phyloP scores from a whole-genome alignment of 2,113 vertebrate genomes.

The Castor canadensis region DNA sequence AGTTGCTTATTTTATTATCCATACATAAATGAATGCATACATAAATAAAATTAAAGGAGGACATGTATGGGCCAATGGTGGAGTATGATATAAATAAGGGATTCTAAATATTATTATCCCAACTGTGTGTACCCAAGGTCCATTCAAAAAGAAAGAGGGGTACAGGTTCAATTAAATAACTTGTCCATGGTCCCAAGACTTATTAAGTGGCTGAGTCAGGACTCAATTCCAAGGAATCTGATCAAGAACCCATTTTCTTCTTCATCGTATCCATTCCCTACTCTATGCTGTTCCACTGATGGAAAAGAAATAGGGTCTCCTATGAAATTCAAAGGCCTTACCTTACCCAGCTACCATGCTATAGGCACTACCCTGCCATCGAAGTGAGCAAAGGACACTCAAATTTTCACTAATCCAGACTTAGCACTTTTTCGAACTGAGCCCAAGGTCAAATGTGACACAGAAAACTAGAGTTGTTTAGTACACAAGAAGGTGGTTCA shows the following conservation, averaged over 20 bases:
- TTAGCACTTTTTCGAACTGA: neutral
- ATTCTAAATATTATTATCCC: neutral
- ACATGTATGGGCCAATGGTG: neutral
- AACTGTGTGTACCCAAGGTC: neutral
- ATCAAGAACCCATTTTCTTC: neutral
- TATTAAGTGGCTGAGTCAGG: neutral
- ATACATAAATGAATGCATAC: slow-evolving; percentile 12
- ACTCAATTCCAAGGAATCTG: slow-evolving; percentile 1
- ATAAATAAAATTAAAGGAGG: slow-evolving; percentile 47
- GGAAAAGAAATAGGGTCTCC: neutral
- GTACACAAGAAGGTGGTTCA: slow-evolving; percentile 22
- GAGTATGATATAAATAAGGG: neutral
- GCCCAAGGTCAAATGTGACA: neutral
- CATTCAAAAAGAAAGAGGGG: neutral
- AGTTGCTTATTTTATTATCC: neutral
- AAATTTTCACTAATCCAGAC: neutral
- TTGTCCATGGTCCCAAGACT: neutral
- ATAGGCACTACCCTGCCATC: neutral
- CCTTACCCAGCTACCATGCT: neutral
- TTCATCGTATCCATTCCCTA: neutral
- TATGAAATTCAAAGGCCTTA: neutral
- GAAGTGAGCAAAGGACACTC: neutral
- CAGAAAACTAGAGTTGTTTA: neutral
- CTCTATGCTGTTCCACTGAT: neutral
- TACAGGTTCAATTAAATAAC: neutral